Evolutionary conservation across 2,797 vertebrate genomes (phyloP), one percentile per base, ranked within the genome.

Genomic region (Leuciscus waleckii): DNA sequence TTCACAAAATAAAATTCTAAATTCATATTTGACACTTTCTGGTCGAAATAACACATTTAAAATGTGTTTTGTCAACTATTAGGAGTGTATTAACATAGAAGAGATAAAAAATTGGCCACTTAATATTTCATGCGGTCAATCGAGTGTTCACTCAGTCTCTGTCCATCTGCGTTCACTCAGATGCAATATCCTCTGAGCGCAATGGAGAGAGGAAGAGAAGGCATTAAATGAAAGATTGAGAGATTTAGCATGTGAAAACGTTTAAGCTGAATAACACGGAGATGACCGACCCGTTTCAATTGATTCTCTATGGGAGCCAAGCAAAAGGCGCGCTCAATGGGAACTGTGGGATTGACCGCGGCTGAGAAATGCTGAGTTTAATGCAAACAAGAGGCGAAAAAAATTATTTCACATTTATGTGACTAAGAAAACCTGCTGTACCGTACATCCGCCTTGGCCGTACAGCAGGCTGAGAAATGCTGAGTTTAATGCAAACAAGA

Each of bases 81-180:
- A 5, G 8, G 35, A 37, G 49, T 73, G 29, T 49, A 19, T 19
- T 54, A 56, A 37, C 21, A 51, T 21, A 23, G 2, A 54, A 21
- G 10, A 75, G 46, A 19, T 67, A 1, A 68, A 68, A 39, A 39
- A 37, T 69, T 23, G 10, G 9, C 23, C 1, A 1, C 1, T 35
- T 49, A 51, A 75, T 54, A 70, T 71, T 54, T 69, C 37, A 73
- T 13, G 9, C 14, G 37, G 26, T 49, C 41, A 67, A 14, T 51
- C 7, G 32, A 39, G 32, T 76, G 71, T 67, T 65, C 71, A 61
- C 41, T 65, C 2, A 2, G 54, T 54, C 43, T 74, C 39, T 4
- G 70, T 63, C 63, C 87, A 88, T 88, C 76, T 88, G 87, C 29
- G 63, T 69, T 14, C 81, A 83, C 76, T 88, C 79, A 79, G 49